phyloP scores from a whole-genome alignment of 2,797 vertebrate species.

The Enteromius paludinosus region DNA sequence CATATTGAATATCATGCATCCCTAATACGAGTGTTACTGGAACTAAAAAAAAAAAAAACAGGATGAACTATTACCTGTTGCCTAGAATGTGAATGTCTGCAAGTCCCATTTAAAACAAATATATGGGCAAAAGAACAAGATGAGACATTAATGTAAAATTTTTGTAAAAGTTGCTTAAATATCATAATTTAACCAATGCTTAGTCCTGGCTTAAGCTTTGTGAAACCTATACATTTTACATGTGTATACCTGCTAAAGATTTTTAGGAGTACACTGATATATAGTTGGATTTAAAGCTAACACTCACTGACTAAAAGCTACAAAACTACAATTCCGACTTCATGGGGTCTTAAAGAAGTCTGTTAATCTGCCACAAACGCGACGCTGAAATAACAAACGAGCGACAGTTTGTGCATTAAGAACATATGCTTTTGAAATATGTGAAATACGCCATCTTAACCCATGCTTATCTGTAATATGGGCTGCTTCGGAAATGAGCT shows the following conservation, averaged over 20 bases:
- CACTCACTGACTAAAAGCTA: background rate
- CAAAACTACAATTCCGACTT: background rate
- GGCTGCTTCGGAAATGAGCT: constrained; percentile 30
- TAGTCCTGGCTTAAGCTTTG: too few species aligned
- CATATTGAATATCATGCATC: background rate
- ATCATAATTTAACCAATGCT: too few species aligned
- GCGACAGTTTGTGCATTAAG: constrained; percentile 1
- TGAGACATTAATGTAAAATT: background rate
- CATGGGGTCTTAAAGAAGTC: background rate
- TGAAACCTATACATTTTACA: background rate
- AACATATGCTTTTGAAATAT: background rate
- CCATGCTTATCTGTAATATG: constrained; percentile 26
- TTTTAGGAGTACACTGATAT: background rate
- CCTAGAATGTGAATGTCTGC: background rate
- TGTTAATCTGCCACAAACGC: background rate
- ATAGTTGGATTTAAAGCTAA: background rate
- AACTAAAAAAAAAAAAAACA: background rate
- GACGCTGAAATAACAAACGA: constrained; percentile 22
- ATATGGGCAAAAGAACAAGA: background rate
- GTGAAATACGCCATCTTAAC: background rate
- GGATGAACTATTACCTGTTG: background rate
- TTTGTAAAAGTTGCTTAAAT: too few species aligned
- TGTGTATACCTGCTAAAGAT: background rate
- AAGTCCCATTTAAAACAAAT: background rate
- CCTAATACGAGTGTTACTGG: background rate